These are phyloP conservation scores for Echinops telfairi DNA, from an alignment of 2,113 vertebrate genomes.

Conservation along the genomic window DNA sequence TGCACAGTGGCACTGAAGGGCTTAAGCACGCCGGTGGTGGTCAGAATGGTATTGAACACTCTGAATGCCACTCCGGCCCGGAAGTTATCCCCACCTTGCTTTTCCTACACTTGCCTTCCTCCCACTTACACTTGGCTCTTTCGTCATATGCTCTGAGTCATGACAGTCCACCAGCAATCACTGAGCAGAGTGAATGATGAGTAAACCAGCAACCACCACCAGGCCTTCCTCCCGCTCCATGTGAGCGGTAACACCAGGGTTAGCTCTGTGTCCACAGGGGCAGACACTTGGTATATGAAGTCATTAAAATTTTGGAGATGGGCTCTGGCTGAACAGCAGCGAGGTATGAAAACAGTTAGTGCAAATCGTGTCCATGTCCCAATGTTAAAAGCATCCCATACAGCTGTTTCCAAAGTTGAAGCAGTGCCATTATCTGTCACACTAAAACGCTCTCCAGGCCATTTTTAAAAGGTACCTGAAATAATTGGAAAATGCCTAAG, in stretches of 20 bases:
- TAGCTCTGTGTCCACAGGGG: not conserved
- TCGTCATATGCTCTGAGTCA: not conserved
- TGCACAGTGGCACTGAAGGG: not conserved
- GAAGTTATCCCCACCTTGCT: not conserved
- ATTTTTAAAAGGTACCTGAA: slow-evolving; percentile 37
- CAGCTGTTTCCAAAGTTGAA: slow-evolving; percentile 4
- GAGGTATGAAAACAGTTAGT: not conserved
- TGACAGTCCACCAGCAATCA: slow-evolving; percentile 7
- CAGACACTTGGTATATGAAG: not conserved
- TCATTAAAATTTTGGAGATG: not conserved
- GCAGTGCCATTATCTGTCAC: not conserved
- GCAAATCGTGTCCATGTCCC: not conserved
- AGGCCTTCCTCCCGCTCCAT: not conserved
- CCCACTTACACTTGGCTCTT: not conserved
- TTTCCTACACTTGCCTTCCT: not conserved
- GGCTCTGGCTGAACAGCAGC: not conserved
- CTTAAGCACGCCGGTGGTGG: not conserved
- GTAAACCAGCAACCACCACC: not conserved
- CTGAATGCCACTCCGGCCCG: not conserved
- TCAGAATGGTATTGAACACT: not conserved
- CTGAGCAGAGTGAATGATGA: slow-evolving; percentile 25
- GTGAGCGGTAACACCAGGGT: not conserved
- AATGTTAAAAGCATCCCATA: not conserved
- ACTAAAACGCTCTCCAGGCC: not conserved
- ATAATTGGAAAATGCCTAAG: not conserved